Base-by-base conservation (phyloP, 2,113 vertebrate genomes). In the Syngnathus floridae region DNA sequence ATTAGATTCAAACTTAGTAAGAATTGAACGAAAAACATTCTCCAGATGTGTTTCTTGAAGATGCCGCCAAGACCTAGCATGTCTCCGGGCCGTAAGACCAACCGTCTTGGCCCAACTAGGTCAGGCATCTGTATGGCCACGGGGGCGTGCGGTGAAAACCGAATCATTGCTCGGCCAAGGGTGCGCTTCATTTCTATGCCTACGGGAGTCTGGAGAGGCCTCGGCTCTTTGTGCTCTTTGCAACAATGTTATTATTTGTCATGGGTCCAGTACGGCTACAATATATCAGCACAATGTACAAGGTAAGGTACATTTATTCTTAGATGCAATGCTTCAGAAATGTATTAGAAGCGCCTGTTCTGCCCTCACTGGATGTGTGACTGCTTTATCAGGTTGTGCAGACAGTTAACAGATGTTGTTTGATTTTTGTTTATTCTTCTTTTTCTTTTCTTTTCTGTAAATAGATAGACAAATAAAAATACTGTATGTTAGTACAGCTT, bases 161-260 rank as follows among this genome's bases (percentile, higher is more conserved):
- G 22, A 55, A 55, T 55, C 52, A 55, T 55, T 31, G 52, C 52
- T 55, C 22, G 22, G 22, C 26, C 52, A 55, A 55, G 52, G 52
- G 52, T 55, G 12, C 21, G 9, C 22, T 55, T 26, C 21, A 55
- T 10, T 55, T 31, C 22, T 14, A 31, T 11, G 52, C 52, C 52
- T 55, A 31, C 26, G 52, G 52, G 52, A 55, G 52, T 12, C 10
- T n/a, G 48, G 8, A 9, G 48, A 21, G 0, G 22, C 21, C 52
- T 55, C 1, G 4, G 12, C 52, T 31, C 12, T 26, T 55, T 31
- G 22, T 31, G 21, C 52, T 55, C 22, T 26, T 55, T 55, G 22
- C 22, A 55, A 51, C 48, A 51, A 51, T 31, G 52, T 13, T 31
- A 31, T 55, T 31, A 31, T 26, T 55, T 21, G 6, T 55, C 52